Evolutionary conservation across 2,113 vertebrate species (phyloP).

Genomic region (Erythrocebus patas): DNA sequence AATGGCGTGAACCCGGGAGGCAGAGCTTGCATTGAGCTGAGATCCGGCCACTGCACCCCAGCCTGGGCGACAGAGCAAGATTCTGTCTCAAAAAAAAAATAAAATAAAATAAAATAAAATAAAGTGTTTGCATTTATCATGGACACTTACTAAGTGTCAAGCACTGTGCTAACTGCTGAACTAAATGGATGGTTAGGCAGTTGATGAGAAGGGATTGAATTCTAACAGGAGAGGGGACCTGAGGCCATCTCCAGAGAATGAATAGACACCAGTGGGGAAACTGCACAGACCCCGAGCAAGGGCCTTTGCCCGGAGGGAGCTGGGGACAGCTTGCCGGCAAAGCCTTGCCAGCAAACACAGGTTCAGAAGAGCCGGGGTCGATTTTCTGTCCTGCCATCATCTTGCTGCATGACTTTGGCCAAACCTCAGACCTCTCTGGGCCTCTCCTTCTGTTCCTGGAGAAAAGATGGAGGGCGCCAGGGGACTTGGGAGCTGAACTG

Average conservation of each 20-base stretch:
- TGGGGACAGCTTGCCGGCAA: background rate
- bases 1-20: too few relatives aligned
- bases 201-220: background rate
- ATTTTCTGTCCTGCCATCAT: too few relatives aligned
- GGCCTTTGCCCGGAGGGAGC: background rate
- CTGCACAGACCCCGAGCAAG: background rate
- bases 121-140: accelerated
- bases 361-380: background rate
- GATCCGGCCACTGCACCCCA: too few relatives aligned
- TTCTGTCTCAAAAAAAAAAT: too few relatives aligned
- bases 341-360: background rate
- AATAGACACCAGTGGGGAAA: too few relatives aligned
- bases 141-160: background rate
- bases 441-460: background rate
- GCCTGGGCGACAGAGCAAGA: too few relatives aligned
- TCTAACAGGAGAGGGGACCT: background rate
- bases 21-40: too few relatives aligned
- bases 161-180: background rate
- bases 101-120: too few relatives aligned
- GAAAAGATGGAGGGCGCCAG: background rate
- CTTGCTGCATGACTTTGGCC: background rate
- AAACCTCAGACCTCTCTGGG: background rate
- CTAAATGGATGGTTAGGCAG: background rate
- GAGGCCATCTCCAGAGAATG: background rate
- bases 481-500: background rate